Percentiles rank a stretch among this genome's conserved stretches.
These are phyloP conservation scores for Stichodactyla mertensii DNA, from an alignment of 64 coral and sea anemone genomes.

Conservation along the genomic window DNA sequence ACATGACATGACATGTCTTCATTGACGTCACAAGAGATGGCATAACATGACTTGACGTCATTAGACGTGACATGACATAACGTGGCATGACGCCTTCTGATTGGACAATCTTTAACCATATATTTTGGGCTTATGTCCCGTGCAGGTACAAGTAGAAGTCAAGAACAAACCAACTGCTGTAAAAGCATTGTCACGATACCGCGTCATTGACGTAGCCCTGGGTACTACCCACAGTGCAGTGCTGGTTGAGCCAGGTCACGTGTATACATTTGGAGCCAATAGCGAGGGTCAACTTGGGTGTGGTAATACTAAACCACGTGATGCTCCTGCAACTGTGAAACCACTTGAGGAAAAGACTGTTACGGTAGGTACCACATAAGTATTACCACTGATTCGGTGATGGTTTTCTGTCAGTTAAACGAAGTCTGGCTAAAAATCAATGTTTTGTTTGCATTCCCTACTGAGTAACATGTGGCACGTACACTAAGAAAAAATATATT, in stretches of 20 bases:
- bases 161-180: conserved; percentile 87
- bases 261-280: conserved; percentile 95
- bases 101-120: too few species aligned
- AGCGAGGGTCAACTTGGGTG: conserved; percentile 75
- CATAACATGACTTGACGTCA: too few species aligned
- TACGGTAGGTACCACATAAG: conserved; percentile 36
- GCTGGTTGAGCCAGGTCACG: conserved; percentile 78
- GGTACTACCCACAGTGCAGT: conserved; percentile 85
- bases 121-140: not conserved
- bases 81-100: too few species aligned
- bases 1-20: too few species aligned
- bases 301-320: conserved; percentile 78
- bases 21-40: too few species aligned
- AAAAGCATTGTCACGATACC: conserved; percentile 80
- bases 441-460: too few species aligned
- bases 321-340: conserved; percentile 85
- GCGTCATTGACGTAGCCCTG: conserved; percentile 83
- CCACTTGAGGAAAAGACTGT: conserved; percentile 61
- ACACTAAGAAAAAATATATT: too few species aligned
- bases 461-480: too few species aligned
- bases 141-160: conserved; percentile 81
- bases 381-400: not conserved
- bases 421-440: not conserved
- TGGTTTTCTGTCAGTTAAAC: conserved; percentile 30
- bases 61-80: too few species aligned